A percentile compares a stretch with the other conserved stretches of the same genome.
These are phyloP conservation scores for Spermophilus dauricus DNA, from an alignment of 2,113 vertebrate genomes.

Conservation along the genomic window DNA sequence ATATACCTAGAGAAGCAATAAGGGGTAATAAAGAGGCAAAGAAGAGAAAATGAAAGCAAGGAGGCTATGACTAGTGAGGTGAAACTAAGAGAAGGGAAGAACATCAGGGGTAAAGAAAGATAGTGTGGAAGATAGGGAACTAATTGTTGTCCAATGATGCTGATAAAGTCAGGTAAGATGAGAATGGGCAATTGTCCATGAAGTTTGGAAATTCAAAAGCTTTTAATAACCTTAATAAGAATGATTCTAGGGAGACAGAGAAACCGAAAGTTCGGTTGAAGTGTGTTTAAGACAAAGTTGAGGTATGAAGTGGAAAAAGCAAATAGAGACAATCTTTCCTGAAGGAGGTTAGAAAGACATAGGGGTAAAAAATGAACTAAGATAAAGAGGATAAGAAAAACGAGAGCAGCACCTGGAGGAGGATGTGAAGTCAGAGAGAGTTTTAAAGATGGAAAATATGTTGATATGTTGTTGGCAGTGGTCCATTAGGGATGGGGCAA, in stretches of 20 bases:
- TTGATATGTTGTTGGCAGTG: background rate
- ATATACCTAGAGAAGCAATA: background rate
- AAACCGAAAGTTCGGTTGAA: background rate
- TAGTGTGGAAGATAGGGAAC: background rate
- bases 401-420: background rate
- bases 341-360: background rate
- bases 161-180: background rate
- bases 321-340: background rate
- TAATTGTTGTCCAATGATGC: background rate
- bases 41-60: background rate
- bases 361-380: background rate
- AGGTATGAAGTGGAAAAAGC: background rate
- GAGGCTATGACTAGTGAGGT: background rate
- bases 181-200: background rate
- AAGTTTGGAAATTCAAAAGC: background rate
- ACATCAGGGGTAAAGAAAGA: background rate
- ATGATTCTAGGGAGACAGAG: background rate
- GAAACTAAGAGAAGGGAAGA: background rate
- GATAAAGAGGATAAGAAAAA: background rate
- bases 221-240: background rate
- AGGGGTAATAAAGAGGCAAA: background rate
- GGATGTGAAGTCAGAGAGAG: background rate
- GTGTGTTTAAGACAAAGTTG: background rate
- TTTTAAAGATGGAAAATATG: background rate
- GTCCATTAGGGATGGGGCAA: background rate